Conservation (phyloP, 2,888 invertebrate species). For the Melieria omissa region DNA sequence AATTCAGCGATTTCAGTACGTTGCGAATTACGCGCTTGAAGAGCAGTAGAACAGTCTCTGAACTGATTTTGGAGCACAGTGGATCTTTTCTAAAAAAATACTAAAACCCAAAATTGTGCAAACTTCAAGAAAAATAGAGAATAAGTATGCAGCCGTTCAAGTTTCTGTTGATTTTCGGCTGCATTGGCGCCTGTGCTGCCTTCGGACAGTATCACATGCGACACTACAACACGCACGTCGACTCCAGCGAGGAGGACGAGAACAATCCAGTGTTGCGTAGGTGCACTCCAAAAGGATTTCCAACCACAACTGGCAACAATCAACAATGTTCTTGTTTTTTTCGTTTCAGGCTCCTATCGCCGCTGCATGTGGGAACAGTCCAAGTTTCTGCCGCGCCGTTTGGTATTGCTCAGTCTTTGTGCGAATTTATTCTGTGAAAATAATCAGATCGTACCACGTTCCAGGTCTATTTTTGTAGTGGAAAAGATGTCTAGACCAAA, state of each 20-base stretch:
- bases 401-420: conserved; percentile 62
- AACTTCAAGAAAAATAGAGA: background rate
- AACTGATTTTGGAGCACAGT: background rate
- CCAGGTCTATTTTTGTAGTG: conserved; percentile 66
- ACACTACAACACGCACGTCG: conserved; percentile 56
- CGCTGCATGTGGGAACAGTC: conserved; percentile 66
- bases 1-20: conserved; percentile 23
- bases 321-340: background rate
- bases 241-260: conserved; percentile 50
- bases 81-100: background rate
- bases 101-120: background rate
- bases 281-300: background rate
- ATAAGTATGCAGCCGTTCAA: conserved; percentile 10
- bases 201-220: conserved; percentile 62
- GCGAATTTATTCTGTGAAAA: conserved; percentile 65
- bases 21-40: conserved; percentile 21
- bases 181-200: conserved; percentile 44
- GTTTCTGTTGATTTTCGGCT: conserved; percentile 11
- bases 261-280: conserved; percentile 50
- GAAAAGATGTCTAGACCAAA: conserved; percentile 65
- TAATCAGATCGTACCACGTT: conserved; percentile 61
- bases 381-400: conserved; percentile 61
- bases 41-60: conserved; percentile 19
- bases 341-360: conserved; percentile 58
- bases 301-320: background rate